Conservation (phyloP, 2,888 invertebrate species). For the Cartodere bifasciata region DNA sequence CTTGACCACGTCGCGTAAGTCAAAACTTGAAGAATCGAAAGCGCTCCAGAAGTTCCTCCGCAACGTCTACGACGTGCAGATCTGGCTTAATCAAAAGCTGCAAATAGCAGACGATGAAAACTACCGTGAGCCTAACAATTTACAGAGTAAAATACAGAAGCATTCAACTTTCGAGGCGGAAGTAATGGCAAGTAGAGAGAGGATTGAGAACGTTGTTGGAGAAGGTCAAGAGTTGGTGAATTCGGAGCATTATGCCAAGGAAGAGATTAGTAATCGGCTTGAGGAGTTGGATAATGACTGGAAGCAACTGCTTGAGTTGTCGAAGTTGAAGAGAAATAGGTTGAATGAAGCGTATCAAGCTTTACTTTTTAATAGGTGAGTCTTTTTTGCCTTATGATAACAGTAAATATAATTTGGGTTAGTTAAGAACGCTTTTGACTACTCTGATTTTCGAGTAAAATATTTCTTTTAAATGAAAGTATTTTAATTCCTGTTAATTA, state of each 20-base stretch:
- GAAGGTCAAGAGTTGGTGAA: constrained; percentile 66
- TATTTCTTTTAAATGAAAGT: no score
- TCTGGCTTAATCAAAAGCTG: constrained; percentile 89
- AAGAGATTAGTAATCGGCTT: constrained; percentile 71
- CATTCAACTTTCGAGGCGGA: constrained; percentile 95
- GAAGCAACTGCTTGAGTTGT: constrained; percentile 72
- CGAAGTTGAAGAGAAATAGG: constrained; percentile 70
- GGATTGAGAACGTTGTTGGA: constrained; percentile 69
- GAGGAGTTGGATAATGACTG: constrained; percentile 79
- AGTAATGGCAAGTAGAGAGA: constrained; percentile 74
- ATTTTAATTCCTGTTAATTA: no score
- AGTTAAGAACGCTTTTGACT: no score
- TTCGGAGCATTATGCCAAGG: constrained; percentile 76
- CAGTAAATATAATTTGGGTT: no score
- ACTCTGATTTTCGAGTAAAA: no score
- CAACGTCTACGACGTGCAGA: constrained; percentile 75
- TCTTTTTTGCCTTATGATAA: no score
- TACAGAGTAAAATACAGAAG: constrained; percentile 94
- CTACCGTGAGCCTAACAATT: constrained; percentile 88
- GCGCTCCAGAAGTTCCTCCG: constrained; percentile 82
- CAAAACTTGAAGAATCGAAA: constrained; percentile 69
- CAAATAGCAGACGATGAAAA: constrained; percentile 88
- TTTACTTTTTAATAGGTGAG: constrained; percentile 64
- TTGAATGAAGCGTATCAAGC: constrained; percentile 88
- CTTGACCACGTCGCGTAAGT: constrained; percentile 51